phyloP scores from a whole-genome alignment of 1,140 invertebrate genomes.

The Notospermus geniculatus region DNA sequence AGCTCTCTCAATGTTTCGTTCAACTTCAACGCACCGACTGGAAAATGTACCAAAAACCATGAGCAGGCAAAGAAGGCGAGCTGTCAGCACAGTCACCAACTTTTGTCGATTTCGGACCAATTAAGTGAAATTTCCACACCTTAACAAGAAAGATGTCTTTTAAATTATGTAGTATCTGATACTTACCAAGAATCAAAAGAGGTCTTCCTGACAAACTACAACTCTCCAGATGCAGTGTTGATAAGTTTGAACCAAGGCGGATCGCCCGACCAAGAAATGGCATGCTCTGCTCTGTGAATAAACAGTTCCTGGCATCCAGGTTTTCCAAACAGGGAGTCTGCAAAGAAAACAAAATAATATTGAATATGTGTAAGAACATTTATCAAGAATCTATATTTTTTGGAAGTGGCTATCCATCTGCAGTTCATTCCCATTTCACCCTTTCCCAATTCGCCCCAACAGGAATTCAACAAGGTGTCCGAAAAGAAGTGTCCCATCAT shows the following conservation, averaged over 20 bases:
- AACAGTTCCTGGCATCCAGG: constrained; percentile 67
- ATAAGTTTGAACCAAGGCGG: constrained; percentile 66
- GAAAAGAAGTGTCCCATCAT: too few species aligned
- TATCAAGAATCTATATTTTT: background rate
- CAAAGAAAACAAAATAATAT: constrained; percentile 20
- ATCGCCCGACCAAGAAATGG: constrained; percentile 70
- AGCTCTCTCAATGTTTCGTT: constrained; percentile 78
- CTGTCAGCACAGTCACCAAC: too few species aligned
- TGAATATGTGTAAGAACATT: background rate
- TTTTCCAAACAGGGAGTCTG: constrained; percentile 71
- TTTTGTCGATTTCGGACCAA: too few species aligned
- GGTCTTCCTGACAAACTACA: constrained; percentile 67
- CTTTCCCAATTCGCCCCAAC: too few species aligned
- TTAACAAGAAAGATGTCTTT: too few species aligned
- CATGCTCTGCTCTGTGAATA: constrained; percentile 68
- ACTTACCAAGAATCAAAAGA: constrained; percentile 67
- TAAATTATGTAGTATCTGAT: too few species aligned
- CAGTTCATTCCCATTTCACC: too few species aligned
- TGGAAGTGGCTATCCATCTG: too few species aligned
- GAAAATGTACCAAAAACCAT: too few species aligned
- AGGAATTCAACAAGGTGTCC: too few species aligned
- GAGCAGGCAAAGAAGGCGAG: too few species aligned
- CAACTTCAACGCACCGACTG: constrained; percentile 76
- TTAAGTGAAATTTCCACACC: too few species aligned
- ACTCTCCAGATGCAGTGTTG: constrained; percentile 72